These are phyloP conservation scores for Argynnis bischoffii DNA, from an alignment of 2,888 invertebrate species.

Conservation along the genomic window DNA sequence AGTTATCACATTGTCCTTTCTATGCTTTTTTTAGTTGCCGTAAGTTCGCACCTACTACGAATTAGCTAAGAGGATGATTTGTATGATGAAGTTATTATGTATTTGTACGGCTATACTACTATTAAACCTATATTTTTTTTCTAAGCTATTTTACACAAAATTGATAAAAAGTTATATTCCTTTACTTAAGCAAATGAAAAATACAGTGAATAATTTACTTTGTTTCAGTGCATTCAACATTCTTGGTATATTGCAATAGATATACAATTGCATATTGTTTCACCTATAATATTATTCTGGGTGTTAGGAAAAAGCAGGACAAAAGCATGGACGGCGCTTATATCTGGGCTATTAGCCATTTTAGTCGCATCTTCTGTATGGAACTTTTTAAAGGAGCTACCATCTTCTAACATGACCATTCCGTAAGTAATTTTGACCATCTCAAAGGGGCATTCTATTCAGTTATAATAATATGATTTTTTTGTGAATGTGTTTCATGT, in stretches of 20 bases:
- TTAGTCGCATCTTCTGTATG: slow-evolving; percentile 51
- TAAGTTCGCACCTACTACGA: neutral
- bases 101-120: too few species aligned
- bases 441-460: neutral
- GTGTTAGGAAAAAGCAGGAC: slow-evolving; percentile 40
- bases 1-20: too few species aligned
- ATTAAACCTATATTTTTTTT: too few species aligned
- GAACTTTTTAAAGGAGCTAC: slow-evolving; percentile 61
- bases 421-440: slow-evolving; percentile 54
- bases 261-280: slow-evolving; percentile 47
- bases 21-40: too few species aligned
- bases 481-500: too few species aligned
- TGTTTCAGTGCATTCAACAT: slow-evolving; percentile 55
- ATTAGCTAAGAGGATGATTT: neutral
- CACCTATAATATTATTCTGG: slow-evolving; percentile 48
- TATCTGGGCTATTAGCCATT: slow-evolving; percentile 37
- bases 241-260: slow-evolving; percentile 57
- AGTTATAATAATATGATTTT: too few species aligned
- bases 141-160: too few species aligned
- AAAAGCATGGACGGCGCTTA: slow-evolving; percentile 41
- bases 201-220: neutral
- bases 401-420: slow-evolving; percentile 50
- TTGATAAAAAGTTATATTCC: too few species aligned
- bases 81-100: too few species aligned
- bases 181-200: too few species aligned